Conservation (phyloP, 2,797 vertebrate species). For the Artibeus lituratus region DNA sequence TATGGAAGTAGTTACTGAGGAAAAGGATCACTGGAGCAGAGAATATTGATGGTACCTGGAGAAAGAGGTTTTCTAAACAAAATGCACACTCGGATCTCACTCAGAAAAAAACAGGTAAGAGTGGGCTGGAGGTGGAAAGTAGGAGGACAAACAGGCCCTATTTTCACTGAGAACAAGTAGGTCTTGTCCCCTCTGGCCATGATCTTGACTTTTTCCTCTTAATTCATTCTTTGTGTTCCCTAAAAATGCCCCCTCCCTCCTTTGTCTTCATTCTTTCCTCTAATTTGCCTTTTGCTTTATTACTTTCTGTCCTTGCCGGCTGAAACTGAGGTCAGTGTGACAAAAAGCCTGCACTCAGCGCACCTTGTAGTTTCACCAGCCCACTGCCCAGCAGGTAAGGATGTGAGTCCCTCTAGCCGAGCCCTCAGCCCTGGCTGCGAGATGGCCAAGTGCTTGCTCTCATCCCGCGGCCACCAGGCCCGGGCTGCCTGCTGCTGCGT, state of each 20-base stretch:
- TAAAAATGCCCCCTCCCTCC: not conserved
- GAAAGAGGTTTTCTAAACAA: not conserved
- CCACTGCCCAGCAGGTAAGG: not conserved
- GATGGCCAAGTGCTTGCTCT: not conserved
- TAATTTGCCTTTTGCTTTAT: not conserved
- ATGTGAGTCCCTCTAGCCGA: fast-evolving
- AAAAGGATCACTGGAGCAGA: slow-evolving; percentile 48
- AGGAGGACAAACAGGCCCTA: not conserved
- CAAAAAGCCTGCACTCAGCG: not conserved
- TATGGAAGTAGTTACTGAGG: slow-evolving; percentile 76
- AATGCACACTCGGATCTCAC: not conserved
- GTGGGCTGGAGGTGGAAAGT: not conserved
- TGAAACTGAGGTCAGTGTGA: not conserved
- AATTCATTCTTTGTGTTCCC: not conserved
- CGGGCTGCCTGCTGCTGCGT: not conserved
- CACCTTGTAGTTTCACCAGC: no score
- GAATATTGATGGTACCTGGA: not conserved
- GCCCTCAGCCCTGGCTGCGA: not conserved
- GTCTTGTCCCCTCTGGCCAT: not conserved
- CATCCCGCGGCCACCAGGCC: not conserved
- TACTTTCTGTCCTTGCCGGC: not conserved
- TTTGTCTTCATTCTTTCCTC: not conserved
- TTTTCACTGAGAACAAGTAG: not conserved
- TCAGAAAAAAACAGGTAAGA: not conserved
- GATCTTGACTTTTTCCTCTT: not conserved